Percentiles rank a stretch among this genome's conserved stretches.
Conservation (phyloP, 2,888 invertebrate species). For the Plagodis pulveraria region DNA sequence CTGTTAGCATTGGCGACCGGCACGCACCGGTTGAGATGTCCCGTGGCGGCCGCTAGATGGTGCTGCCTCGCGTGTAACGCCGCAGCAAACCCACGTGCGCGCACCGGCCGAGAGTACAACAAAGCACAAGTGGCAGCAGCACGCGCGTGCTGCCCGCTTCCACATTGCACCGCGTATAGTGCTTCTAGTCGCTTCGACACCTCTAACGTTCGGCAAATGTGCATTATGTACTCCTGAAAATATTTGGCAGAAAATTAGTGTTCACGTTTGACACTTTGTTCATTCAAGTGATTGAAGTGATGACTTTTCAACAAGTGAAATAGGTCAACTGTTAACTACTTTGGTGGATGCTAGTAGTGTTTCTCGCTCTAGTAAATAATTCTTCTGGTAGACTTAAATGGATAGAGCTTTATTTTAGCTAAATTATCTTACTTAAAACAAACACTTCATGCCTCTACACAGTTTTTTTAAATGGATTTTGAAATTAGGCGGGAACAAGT, state of each 20-base stretch:
- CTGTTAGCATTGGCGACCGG: constrained; percentile 55
- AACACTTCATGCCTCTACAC: too few relatives aligned
- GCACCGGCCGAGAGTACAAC: constrained; percentile 87
- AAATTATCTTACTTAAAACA: too few relatives aligned
- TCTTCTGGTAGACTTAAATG: too few relatives aligned
- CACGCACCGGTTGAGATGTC: constrained; percentile 87
- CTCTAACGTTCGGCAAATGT: constrained; percentile 89
- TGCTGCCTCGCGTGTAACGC: constrained; percentile 83
- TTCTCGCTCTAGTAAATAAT: too few relatives aligned
- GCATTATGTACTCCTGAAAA: constrained; percentile 86
- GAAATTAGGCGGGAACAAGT: too few relatives aligned
- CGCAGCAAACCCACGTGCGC: constrained; percentile 80
- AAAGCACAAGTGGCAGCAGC: constrained; percentile 92
- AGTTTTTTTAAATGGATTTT: too few relatives aligned
- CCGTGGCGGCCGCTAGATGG: constrained; percentile 85
- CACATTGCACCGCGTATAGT: constrained; percentile 90
- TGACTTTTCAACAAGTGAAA: too few relatives aligned
- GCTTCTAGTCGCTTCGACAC: constrained; percentile 87
- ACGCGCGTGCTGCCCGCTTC: constrained; percentile 89
- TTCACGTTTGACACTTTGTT: too few relatives aligned
- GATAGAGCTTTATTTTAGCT: too few relatives aligned
- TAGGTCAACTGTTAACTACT: too few relatives aligned
- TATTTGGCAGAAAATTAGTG: background rate
- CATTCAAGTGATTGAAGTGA: too few relatives aligned
- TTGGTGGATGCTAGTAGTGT: too few relatives aligned